These are phyloP conservation scores for Branchipolynoe longqiensis DNA, from an alignment of 2,888 invertebrate genomes.

Conservation along the genomic window DNA sequence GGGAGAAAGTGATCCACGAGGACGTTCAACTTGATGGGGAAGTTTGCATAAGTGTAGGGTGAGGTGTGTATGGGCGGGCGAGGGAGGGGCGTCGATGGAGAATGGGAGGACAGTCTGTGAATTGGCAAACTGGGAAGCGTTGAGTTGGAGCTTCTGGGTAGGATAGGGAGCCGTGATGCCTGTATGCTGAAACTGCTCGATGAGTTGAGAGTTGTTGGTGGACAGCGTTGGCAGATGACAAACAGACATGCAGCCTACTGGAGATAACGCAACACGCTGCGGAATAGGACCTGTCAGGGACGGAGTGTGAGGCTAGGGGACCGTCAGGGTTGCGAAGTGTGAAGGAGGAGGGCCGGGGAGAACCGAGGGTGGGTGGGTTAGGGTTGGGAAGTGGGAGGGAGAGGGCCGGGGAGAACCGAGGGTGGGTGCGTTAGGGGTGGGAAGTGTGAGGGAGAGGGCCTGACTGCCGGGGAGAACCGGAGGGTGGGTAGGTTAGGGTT, in stretches of 20 bases:
- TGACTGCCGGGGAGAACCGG: too few species aligned
- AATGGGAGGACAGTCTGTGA: too few species aligned
- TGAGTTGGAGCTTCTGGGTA: background rate
- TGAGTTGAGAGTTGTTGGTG: background rate
- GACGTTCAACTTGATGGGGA: too few species aligned
- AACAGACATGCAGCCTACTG: background rate
- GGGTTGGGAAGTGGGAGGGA: background rate
- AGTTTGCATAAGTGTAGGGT: too few species aligned
- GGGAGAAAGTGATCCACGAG: background rate
- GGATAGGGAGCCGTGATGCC: background rate
- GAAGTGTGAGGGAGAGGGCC: background rate
- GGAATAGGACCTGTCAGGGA: conserved; percentile 18
- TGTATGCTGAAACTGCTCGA: too few species aligned
- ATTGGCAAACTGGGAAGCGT: too few species aligned
- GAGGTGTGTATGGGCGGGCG: too few species aligned
- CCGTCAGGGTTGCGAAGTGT: background rate
- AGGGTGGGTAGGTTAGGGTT: too few species aligned
- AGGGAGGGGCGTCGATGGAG: too few species aligned
- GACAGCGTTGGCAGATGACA: conserved; percentile 29
- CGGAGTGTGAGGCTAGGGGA: background rate
- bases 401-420: background rate
- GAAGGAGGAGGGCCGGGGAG: background rate
- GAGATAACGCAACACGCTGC: conserved; percentile 6
- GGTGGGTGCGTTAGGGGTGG: too few species aligned
- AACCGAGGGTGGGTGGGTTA: too few species aligned